Percentiles rank a stretch among this genome's conserved stretches.
These are phyloP conservation scores for Macrotus californicus DNA, from an alignment of 2,113 vertebrate genomes.

Conservation along the genomic window DNA sequence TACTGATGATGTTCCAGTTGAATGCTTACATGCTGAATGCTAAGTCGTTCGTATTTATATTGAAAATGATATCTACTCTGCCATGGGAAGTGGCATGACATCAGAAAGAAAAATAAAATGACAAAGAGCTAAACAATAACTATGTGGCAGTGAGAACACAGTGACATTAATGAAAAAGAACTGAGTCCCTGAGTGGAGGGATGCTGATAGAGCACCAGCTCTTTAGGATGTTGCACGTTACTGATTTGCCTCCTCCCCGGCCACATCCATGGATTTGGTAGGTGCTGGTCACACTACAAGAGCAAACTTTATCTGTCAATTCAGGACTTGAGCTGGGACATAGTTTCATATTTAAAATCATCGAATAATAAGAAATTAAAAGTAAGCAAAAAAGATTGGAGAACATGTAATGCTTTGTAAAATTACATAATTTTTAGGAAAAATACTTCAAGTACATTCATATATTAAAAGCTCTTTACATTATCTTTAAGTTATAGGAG, in stretches of 20 bases:
- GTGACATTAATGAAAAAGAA: background rate
- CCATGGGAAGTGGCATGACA: constrained; percentile 64
- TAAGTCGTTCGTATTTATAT: constrained; percentile 64
- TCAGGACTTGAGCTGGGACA: background rate
- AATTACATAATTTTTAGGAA: background rate
- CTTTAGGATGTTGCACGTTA: constrained; percentile 76
- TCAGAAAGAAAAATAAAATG: constrained; percentile 60
- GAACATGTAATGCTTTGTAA: background rate
- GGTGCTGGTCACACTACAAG: constrained; percentile 30
- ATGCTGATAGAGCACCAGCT: background rate
- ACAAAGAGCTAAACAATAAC: constrained; percentile 64
- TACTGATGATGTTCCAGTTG: constrained; percentile 54
- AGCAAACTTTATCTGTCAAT: background rate
- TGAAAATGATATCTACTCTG: constrained; percentile 61
- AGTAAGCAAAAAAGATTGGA: background rate
- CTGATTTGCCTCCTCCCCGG: constrained; percentile 71
- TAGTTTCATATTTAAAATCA: background rate
- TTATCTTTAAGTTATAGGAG: background rate
- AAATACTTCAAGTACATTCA: background rate
- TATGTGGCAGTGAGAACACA: constrained; percentile 27
- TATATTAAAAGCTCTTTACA: background rate
- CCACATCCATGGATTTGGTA: constrained; percentile 85
- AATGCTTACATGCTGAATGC: constrained; percentile 67
- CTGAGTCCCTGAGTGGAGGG: background rate
- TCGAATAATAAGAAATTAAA: background rate